These are phyloP conservation scores for Otolemur garnettii DNA, from an alignment of 2,113 vertebrate species.

Conservation along the genomic window DNA sequence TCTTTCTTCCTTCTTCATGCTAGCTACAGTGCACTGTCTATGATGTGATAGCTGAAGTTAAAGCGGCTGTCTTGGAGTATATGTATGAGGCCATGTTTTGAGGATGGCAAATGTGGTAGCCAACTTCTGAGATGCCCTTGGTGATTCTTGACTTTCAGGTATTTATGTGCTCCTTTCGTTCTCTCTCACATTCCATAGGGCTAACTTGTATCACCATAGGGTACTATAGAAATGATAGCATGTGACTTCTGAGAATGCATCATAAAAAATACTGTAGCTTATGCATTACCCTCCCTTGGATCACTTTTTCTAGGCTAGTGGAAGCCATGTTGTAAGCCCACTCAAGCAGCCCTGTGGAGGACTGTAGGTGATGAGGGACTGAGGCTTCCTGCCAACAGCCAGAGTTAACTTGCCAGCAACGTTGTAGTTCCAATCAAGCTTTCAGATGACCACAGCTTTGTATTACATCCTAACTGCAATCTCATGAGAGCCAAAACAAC, in stretches of 20 bases:
- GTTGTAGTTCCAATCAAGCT: neutral
- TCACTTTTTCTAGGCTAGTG: neutral
- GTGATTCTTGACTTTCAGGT: neutral
- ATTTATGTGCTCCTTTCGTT: neutral
- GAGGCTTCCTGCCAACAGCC: neutral
- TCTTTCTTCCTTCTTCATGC: conserved; percentile 23
- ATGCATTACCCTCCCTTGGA: neutral
- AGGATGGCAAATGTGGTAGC: neutral
- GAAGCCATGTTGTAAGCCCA: neutral
- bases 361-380: neutral
- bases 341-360: neutral
- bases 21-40: neutral
- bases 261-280: neutral
- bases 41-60: neutral
- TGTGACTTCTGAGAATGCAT: neutral
- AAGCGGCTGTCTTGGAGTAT: neutral
- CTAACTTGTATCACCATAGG: neutral
- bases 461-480: neutral
- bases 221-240: neutral
- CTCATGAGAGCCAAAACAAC: conserved; percentile 2
- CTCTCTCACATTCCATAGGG: neutral
- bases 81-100: neutral
- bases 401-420: neutral
- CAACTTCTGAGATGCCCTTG: neutral
- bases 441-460: neutral